Evolutionary conservation across 2,113 vertebrate genomes (phyloP), one percentile per base, ranked within the genome.

Genomic region (Ascaphus truei): DNA sequence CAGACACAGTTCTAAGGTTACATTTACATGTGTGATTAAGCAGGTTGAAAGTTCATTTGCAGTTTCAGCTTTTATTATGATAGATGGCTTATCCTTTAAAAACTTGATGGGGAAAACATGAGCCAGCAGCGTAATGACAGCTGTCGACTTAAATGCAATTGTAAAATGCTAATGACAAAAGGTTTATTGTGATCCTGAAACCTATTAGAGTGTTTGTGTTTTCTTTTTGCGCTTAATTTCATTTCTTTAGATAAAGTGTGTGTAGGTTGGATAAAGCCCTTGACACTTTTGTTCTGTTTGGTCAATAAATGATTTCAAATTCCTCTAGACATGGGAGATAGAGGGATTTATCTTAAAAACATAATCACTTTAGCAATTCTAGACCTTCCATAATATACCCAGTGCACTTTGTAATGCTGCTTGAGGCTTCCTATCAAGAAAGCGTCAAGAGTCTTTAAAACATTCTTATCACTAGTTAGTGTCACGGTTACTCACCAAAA

Each of bases 271-370:
- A 43, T 43, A 29, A 36, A 66, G 18, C n/a, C 18, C 12, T 43
- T 26, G 50, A 55, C 25, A 55, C 33, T 53, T 53, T 66, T 56
- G 34, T 31, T 56, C n/a, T n/a, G 16, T n/a, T n/a, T 66, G 63
- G 63, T 31, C 51, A 66, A 22, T 66, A 26, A 10, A 55, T 55
- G 26, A 56, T 66, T 66, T 55, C 53, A 15, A 66, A 55, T 55
- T 66, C 51, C 51, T 66, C 25, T 12, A 43, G 34, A 65, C 62
- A 65, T 37, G 16, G 37, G 30, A 53, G 48, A 65, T 53, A 66
- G 25, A 66, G 52, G 63, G 51, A 31, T 66, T 66, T 55, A 66
- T 66, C 63, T 55, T 66, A 9, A 55, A 63, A 66, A 30, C 36
- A 55, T 56, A 43, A 43, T 66, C 34, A 55, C 63, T 65, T 65